Evolutionary conservation across 1,140 invertebrate species (phyloP), one percentile per base, ranked within the genome.

Genomic region (Drosophila sp.): DNA sequence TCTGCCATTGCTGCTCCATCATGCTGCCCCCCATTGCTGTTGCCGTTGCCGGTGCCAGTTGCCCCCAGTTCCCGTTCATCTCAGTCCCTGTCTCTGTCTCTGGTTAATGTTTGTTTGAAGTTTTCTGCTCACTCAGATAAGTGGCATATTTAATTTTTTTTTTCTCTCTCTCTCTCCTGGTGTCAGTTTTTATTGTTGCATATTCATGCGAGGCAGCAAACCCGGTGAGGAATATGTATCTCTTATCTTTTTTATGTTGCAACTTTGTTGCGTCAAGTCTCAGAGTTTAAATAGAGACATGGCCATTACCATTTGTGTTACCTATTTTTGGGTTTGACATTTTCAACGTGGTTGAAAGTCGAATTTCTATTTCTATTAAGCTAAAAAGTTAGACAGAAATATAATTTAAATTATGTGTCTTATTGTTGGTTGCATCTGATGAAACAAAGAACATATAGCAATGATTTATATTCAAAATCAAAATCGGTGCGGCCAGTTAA

Each of bases 191-290:
- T 83, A 87, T 86, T 87, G 79, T 74, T 79, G 82, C 79, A 86
- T 85, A 87, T 86, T 85, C 76, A 78, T 78, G 76, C 44, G 60
- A 54, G 41, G 17, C 64, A 54, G 41, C n/a, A 55, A 60, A 47
- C 58, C 60, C 57, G 40, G 55, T 50, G 38, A 30, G 33, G 30
- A 33, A 30, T 7, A 47, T 25, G 17, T 57, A 60, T 27, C 63
- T 83, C 74, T 80, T 85, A 85, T 85, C 82, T 66, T 85, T 84
- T 85, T 86, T 70, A 85, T 85, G 81, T 85, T 66, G 68, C 82
- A 81, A 85, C 66, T 85, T 80, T 61, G 11, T 38, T 58, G 35
- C 17, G 8, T 23, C 33, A 10, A 35, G 56, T 35, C 25, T 35
- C 32, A 35, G 17, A 17, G 32, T 23, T 25, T 10, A 35, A 58